Evolutionary conservation across 2,113 vertebrate species (phyloP), one percentile per base, ranked within the genome.

Genomic region (Brachionichthys hirsutus): DNA sequence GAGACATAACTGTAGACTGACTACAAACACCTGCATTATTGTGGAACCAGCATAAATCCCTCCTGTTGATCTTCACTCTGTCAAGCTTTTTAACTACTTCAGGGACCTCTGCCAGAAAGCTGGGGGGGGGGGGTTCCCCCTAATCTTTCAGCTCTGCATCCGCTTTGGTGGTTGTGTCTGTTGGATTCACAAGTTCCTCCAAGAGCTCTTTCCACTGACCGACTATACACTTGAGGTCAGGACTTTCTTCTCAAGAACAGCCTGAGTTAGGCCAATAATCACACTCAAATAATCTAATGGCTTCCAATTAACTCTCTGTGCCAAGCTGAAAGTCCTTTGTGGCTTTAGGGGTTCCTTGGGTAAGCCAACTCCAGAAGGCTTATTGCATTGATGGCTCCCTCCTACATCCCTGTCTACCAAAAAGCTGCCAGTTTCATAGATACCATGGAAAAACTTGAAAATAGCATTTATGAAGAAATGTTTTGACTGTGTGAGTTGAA

Each of bases 31-130:
- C 36, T 51, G 18, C 40, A 55, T 47, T 57, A 16, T 12, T 15
- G 16, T 41, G 34, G 16, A 17, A 12, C n/a, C 12, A 0, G 2
- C 22, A 44, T 22, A 24, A 24, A 44, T 67, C 30, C 30, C 2
- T 11, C 40, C n/a, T 40, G 50, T 61, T 60, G 55, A 41, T 63
- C 54, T 52, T 34, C 6, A 57, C 13, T 48, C 51, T 38, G 9
- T 36, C 68, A 46, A 22, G 36, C 6, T 11, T 40, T 63, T 41
- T 24, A 70, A 30, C 45, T 57, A 57, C 20, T 13, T 52, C 34
- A n/a, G 17, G 20, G 36, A 49, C 18, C 43, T 49, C 22, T 42
- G 17, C 34, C 34, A 19, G 18, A 67, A 20, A 49, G 13, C 42
- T 24, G 10, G 20, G 19, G 30, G 20, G 19, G 30, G 53, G 19